Conservation (phyloP, 2,888 invertebrate genomes). For the Drosophila kanekoi region DNA sequence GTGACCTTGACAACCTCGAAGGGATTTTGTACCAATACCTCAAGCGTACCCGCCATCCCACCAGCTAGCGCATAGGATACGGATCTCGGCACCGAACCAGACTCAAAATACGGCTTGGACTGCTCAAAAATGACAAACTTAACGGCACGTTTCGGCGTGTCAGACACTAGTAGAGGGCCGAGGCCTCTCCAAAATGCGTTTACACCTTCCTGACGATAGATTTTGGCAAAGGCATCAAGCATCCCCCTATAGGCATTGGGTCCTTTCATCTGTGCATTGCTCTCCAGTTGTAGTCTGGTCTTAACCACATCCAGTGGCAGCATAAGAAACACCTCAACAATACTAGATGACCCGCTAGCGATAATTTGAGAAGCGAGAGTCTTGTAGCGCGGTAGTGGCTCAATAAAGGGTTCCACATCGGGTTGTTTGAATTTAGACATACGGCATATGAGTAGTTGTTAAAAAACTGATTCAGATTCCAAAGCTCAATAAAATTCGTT, state of each 20-base stretch:
- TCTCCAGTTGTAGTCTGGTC: conserved; percentile 60
- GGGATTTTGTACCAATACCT: conserved; percentile 41
- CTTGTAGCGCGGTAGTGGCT: neutral
- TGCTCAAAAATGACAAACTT: conserved; percentile 55
- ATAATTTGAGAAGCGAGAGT: conserved; percentile 6
- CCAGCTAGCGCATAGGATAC: conserved; percentile 42
- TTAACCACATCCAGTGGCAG: conserved; percentile 62
- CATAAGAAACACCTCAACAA: conserved; percentile 34
- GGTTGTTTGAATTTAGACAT: conserved; percentile 6
- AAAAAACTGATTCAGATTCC: no score
- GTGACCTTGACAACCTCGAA: conserved; percentile 59
- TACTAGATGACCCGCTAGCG: conserved; percentile 38
- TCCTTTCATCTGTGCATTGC: accelerated
- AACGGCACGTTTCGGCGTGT: conserved; percentile 45
- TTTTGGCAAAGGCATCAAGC: conserved; percentile 38
- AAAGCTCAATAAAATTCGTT: no score
- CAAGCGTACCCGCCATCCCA: conserved; percentile 27
- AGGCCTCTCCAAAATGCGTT: conserved; percentile 51
- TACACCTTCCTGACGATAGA: conserved; percentile 41
- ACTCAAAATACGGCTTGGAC: conserved; percentile 8
- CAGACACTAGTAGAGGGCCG: conserved; percentile 33
- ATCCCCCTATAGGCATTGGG: conserved; percentile 28
- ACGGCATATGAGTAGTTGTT: conserved; percentile 9
- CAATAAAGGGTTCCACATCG: neutral
- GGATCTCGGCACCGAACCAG: conserved; percentile 10